Evolutionary conservation across 2,888 invertebrate species (phyloP).

Genomic region (Metallyticus violacea): DNA sequence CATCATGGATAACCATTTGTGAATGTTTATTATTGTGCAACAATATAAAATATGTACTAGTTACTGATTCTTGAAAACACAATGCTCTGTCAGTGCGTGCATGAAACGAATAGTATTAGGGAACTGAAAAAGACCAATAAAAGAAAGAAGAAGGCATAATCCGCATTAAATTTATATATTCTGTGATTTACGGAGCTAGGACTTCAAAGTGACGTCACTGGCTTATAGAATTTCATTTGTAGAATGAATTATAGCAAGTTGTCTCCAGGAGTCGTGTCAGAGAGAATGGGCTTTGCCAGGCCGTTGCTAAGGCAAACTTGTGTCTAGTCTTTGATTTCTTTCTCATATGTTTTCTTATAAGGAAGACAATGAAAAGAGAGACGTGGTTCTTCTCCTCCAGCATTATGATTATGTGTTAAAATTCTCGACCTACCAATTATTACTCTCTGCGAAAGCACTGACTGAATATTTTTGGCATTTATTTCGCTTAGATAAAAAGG

Average conservation of each 20-base stretch:
- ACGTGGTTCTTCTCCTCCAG: background rate
- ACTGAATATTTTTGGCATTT: too few relatives aligned
- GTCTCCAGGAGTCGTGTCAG: background rate
- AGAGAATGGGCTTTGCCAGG: background rate
- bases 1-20: background rate
- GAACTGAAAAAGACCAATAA: background rate
- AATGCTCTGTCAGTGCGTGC: background rate
- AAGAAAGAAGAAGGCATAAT: background rate
- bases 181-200: background rate
- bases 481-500: too few relatives aligned
- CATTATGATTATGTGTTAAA: too few relatives aligned
- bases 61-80: background rate
- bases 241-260: background rate
- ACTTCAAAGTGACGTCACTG: background rate
- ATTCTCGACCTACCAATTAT: too few relatives aligned
- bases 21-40: background rate
- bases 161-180: constrained; percentile 1
- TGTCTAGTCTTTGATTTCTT: background rate
- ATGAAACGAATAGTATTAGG: background rate
- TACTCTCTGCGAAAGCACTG: too few relatives aligned
- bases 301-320: background rate
- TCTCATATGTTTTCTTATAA: background rate
- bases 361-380: background rate
- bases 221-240: background rate
- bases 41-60: background rate